phyloP scores from a whole-genome alignment of 2,113 vertebrate genomes.

The Taxidea taxus region DNA sequence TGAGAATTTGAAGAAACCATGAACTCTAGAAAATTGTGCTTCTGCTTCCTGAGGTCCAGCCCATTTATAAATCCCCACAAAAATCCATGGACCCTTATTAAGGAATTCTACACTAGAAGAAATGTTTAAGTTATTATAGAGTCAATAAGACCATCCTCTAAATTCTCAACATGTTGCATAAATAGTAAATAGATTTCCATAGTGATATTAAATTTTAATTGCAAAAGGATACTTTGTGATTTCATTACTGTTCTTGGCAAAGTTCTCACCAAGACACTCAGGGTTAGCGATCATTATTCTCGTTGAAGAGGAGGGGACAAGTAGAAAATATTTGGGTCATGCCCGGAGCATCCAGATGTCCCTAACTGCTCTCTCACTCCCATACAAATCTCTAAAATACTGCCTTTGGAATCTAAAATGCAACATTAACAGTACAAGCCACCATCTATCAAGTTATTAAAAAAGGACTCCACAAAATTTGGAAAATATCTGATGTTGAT shows the following conservation, averaged over 20 bases:
- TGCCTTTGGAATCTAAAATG: background rate
- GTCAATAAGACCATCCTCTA: background rate
- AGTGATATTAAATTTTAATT: background rate
- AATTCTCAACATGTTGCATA: background rate
- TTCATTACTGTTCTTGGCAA: background rate
- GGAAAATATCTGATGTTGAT: conserved; percentile 45
- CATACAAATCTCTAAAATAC: conserved; percentile 10
- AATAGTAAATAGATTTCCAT: background rate
- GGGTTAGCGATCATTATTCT: background rate
- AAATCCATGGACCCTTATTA: background rate
- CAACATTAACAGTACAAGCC: background rate
- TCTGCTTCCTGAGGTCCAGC: background rate
- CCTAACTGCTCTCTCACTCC: background rate
- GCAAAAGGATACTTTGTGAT: background rate
- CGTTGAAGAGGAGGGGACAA: background rate
- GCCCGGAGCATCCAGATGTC: background rate
- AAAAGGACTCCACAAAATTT: conserved; percentile 2
- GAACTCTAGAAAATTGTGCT: background rate
- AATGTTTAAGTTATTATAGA: background rate
- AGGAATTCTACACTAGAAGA: background rate
- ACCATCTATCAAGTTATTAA: conserved; percentile 1
- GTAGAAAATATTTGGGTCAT: background rate
- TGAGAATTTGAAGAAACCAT: background rate
- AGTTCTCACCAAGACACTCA: background rate
- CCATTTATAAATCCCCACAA: background rate